Base-by-base conservation (phyloP, 2,888 invertebrate genomes). In the Lasioglossum morio region DNA sequence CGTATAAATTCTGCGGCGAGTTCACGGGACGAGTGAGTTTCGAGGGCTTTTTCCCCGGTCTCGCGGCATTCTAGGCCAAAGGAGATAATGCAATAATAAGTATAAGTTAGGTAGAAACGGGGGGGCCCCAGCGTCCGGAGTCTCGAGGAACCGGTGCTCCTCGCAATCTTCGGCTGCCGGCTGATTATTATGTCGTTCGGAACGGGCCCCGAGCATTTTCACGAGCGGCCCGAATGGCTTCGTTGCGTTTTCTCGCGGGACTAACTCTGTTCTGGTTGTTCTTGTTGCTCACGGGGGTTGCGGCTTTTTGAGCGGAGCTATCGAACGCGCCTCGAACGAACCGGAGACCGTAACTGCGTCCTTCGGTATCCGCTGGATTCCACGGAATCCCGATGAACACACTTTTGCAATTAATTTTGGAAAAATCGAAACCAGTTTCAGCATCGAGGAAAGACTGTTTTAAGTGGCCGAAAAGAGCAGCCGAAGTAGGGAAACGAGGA, bases 21-120 rank as follows among this genome's bases (percentile, higher is more conserved):
- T 82, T 57, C 74, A 66, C 77, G 77, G 72, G 79, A 81, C 74
- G 63, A 72, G 80, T 86, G 66, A 74, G 72, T 81, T 70, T 40
- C 40, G 27, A 12, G 77, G 48, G 75, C 81, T 83, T 88, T 83
- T 85, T 88, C 81, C 66, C 43, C 74, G 46, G 60, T 53, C 82
- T 73, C 75, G 76, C 81, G 81, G 73, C 86, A 87, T 86, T 88
- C 90, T 90, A 91, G 90, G 89, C 84, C 88, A 87, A 79, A 83
- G 87, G 88, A 85, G 91, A 89, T 94, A 94, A 94, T 94, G 94
- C 89, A 94, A 94, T 94, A 93, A 93, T 94, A 94, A 94, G 93
- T 94, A 94, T 94, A 94, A 94, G 93, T 94, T 93, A 92, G 90
- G 88, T 63, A 60, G 89, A 77, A 81, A 77, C n/a, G 79, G 53